These are phyloP conservation scores for Melipona quadrifasciata DNA, from an alignment of 1,140 invertebrate species.

Conservation along the genomic window DNA sequence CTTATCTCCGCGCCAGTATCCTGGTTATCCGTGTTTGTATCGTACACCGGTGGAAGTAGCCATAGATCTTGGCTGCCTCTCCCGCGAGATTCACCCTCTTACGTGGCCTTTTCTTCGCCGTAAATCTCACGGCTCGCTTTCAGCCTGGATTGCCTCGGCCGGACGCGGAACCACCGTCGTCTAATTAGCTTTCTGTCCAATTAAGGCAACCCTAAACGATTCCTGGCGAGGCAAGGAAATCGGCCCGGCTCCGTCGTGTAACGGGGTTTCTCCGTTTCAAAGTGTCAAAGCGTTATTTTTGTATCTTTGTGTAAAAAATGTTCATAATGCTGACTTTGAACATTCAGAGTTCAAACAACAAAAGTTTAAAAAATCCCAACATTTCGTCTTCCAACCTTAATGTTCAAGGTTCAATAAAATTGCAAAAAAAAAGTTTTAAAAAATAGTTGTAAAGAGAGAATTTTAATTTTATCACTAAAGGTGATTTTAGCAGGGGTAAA, in stretches of 20 bases:
- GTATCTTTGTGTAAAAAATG: no score
- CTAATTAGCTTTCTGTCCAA: conserved; percentile 51
- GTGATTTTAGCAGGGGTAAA: no score
- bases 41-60: not conserved
- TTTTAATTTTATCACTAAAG: no score
- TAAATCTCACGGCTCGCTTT: conserved; percentile 59
- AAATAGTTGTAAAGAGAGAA: no score
- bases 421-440: no score
- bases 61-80: conserved; percentile 50
- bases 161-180: conserved; percentile 16
- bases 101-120: conserved; percentile 52
- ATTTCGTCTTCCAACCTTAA: no score
- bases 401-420: no score
- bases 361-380: no score
- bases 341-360: no score
- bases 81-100: conserved; percentile 56
- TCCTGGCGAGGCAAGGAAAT: not conserved
- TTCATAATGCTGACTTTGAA: no score
- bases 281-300: not conserved
- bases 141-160: conserved; percentile 50
- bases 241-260: not conserved
- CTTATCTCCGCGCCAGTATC: not conserved
- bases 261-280: not conserved
- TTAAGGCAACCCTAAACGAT: conserved; percentile 15
- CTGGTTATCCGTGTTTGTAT: not conserved